Evolutionary conservation across 2,888 invertebrate genomes (phyloP).

Genomic region (Tortricodes alternella): DNA sequence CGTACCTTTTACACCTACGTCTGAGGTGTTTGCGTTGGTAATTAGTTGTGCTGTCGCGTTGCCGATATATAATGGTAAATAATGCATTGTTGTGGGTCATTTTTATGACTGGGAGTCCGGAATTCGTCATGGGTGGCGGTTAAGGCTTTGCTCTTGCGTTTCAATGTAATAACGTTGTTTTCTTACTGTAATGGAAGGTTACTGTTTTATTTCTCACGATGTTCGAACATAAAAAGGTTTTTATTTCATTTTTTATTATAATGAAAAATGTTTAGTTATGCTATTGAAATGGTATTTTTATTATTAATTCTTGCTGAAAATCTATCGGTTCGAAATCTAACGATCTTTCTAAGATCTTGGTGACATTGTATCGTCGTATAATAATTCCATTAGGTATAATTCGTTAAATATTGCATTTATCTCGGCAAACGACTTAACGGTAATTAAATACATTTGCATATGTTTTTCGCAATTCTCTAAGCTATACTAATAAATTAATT

Average conservation of each 20-base stretch:
- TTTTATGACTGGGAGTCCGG: constrained; percentile 70
- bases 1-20: constrained; percentile 77
- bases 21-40: constrained; percentile 70
- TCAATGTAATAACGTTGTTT: constrained; percentile 30
- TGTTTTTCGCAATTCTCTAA: not conserved
- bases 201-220: constrained; percentile 29
- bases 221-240: constrained; percentile 7
- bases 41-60: constrained; percentile 76
- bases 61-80: constrained; percentile 81
- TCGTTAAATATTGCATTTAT: not conserved
- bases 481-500: constrained; percentile 4
- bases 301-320: no score
- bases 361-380: no score
- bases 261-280: constrained; percentile 9
- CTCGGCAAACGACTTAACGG: not conserved
- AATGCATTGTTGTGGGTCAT: constrained; percentile 78
- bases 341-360: no score
- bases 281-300: not conserved
- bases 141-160: constrained; percentile 8
- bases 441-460: not conserved
- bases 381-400: no score
- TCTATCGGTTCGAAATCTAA: no score
- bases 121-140: constrained; percentile 76
- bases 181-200: constrained; percentile 26
- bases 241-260: constrained; percentile 17